Evolutionary conservation across 2,797 vertebrate genomes (phyloP).

Genomic region (Furcifer pardalis): DNA sequence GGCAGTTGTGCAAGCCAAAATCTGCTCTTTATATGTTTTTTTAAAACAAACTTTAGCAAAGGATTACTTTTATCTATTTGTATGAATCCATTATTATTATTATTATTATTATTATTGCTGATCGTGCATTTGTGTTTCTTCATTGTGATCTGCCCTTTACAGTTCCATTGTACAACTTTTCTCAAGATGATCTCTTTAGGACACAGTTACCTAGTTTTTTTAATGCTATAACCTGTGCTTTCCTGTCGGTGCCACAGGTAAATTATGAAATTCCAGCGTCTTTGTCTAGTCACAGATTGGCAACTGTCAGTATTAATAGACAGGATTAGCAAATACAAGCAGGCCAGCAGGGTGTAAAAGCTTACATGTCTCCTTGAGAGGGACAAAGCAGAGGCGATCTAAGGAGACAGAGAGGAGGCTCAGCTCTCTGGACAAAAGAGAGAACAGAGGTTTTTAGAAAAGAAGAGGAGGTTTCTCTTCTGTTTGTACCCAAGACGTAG

Average conservation of each 20-base stretch:
- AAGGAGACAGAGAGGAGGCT: conserved; percentile 10
- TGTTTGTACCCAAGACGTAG: conserved; percentile 12
- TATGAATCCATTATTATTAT: not conserved
- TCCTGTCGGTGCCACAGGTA: conserved; percentile 14
- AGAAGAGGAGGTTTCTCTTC: conserved; percentile 63
- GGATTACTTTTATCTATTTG: not conserved
- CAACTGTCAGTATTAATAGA: conserved; percentile 75
- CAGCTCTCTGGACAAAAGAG: conserved; percentile 39
- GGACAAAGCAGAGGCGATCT: conserved; percentile 34
- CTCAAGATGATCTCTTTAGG: no score
- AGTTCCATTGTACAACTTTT: no score
- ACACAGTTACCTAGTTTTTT: no score
- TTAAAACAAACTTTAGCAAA: not conserved
- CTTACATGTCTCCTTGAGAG: conserved; percentile 60
- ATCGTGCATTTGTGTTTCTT: no score
- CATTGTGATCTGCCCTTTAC: no score
- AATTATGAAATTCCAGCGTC: conserved; percentile 52
- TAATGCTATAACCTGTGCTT: not conserved
- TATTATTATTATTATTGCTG: not conserved
- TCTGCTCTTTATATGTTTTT: not conserved
- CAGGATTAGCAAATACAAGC: conserved; percentile 78
- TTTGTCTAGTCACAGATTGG: conserved; percentile 64
- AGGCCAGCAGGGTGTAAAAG: conserved; percentile 64
- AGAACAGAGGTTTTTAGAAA: conserved; percentile 42
- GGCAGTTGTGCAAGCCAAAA: not conserved